phyloP scores from a whole-genome alignment of 2,113 vertebrate species.

The Patagioenas fasciata region DNA sequence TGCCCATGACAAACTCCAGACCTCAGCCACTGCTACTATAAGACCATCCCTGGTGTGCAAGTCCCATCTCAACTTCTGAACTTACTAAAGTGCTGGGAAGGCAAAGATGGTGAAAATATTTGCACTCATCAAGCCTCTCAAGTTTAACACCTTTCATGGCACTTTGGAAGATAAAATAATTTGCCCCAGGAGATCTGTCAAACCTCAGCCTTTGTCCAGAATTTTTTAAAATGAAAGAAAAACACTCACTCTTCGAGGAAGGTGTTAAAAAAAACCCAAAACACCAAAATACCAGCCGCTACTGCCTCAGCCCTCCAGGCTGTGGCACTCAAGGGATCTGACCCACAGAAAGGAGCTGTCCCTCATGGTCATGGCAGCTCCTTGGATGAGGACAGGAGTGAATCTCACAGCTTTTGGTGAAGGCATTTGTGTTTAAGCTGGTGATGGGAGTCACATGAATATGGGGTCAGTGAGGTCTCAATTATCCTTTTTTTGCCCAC shows the following conservation, averaged over 20 bases:
- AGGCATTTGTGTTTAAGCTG: not conserved
- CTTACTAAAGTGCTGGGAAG: not conserved
- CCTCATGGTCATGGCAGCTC: fast-evolving
- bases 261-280: not conserved
- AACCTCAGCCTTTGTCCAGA: not conserved
- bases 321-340: fast-evolving
- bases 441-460: fast-evolving
- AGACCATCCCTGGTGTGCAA: not conserved
- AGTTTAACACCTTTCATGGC: not conserved
- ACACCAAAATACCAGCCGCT: too few relatives aligned
- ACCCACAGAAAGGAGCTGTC: fast-evolving
- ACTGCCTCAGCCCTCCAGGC: not conserved
- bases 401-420: fast-evolving
- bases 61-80: not conserved
- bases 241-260: not conserved
- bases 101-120: not conserved
- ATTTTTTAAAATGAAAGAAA: not conserved
- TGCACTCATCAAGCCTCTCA: not conserved
- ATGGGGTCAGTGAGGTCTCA: not conserved
- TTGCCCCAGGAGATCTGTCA: not conserved
- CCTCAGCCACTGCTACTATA: not conserved
- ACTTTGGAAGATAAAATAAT: not conserved
- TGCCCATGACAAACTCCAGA: not conserved
- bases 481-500: not conserved
- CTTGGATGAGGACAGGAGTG: fast-evolving